Evolutionary conservation across 2,888 invertebrate species (phyloP).

Genomic region (Polylopha cassiicola): DNA sequence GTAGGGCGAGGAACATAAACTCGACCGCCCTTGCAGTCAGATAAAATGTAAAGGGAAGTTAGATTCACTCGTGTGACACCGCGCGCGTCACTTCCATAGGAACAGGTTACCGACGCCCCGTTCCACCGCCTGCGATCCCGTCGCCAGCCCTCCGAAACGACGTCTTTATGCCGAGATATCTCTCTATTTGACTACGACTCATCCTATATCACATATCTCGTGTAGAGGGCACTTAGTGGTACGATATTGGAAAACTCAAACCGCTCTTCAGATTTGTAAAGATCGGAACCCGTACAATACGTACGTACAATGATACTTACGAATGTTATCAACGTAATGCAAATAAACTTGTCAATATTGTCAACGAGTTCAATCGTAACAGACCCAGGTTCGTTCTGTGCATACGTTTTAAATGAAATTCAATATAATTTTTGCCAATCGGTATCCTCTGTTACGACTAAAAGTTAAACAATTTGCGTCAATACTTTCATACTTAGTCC

Average conservation of each 20-base stretch:
- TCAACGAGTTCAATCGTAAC: slow-evolving; percentile 10
- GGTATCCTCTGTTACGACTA: slow-evolving; percentile 32
- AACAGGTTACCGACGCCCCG: slow-evolving; percentile 15
- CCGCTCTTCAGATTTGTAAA: slow-evolving; percentile 33
- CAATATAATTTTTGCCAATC: slow-evolving; percentile 32
- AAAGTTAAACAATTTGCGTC: slow-evolving; percentile 37
- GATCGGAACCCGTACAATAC: slow-evolving; percentile 27
- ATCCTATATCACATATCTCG: slow-evolving; percentile 42
- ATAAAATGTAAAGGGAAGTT: slow-evolving; percentile 73
- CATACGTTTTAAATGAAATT: slow-evolving; percentile 18
- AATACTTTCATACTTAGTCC: slow-evolving; percentile 48
- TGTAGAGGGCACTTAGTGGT: slow-evolving; percentile 55
- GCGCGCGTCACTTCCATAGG: slow-evolving; percentile 42
- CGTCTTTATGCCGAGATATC: slow-evolving; percentile 63
- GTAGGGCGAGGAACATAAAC: slow-evolving; percentile 70
- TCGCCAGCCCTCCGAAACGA: slow-evolving; percentile 54
- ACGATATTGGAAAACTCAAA: slow-evolving; percentile 64
- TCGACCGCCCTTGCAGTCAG: slow-evolving; percentile 71
- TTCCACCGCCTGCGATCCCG: slow-evolving; percentile 27
- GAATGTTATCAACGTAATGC: slow-evolving; percentile 19
- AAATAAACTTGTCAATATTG: slow-evolving; percentile 14
- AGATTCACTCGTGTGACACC: slow-evolving; percentile 69
- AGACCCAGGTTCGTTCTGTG: background rate
- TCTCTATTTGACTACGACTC: slow-evolving; percentile 69
- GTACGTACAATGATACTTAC: slow-evolving; percentile 30